phyloP scores from a whole-genome alignment of 1,140 invertebrate genomes.

The Gonioctena quinquepunctata region DNA sequence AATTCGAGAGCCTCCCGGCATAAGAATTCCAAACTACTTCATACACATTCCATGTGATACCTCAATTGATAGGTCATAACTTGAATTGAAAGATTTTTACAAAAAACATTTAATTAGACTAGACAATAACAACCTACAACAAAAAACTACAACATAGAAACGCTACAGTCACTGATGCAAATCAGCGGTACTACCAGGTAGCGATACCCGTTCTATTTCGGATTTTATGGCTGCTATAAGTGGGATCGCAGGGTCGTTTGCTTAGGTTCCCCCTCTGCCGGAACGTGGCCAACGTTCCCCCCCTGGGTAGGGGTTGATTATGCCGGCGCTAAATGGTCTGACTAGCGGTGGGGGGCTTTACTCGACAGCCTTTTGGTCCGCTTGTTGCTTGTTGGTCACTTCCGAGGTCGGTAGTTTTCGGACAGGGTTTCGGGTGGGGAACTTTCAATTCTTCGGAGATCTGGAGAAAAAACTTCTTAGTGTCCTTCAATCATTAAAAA shows the following conservation, averaged over 20 bases:
- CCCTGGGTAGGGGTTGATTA: constrained; percentile 50
- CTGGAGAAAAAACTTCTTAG: constrained; percentile 23
- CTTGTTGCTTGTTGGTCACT: constrained; percentile 32
- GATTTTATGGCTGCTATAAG: constrained; percentile 67
- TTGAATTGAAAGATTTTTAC: too few relatives aligned
- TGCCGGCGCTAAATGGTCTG: constrained; percentile 61
- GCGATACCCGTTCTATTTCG: constrained; percentile 62
- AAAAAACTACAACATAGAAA: too few relatives aligned
- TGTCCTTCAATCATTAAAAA: too few relatives aligned
- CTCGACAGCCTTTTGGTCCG: constrained; percentile 55
- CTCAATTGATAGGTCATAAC: too few relatives aligned
- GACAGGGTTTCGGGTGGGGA: constrained; percentile 41
- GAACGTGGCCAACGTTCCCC: constrained; percentile 58
- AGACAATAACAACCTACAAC: too few relatives aligned
- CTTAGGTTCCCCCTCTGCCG: constrained; percentile 56
- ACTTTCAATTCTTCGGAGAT: constrained; percentile 24
- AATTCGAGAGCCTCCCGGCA: too few relatives aligned
- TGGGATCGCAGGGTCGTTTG: constrained; percentile 66
- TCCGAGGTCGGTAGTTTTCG: constrained; percentile 53
- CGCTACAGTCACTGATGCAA: constrained; percentile 23
- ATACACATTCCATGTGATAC: too few relatives aligned
- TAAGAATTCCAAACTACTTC: too few relatives aligned
- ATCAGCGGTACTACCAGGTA: constrained; percentile 48
- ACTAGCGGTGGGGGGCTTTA: constrained; percentile 50
- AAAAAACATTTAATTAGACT: too few relatives aligned